Conservation (phyloP, 2,797 vertebrate genomes). For the Helarctos malayanus region DNA sequence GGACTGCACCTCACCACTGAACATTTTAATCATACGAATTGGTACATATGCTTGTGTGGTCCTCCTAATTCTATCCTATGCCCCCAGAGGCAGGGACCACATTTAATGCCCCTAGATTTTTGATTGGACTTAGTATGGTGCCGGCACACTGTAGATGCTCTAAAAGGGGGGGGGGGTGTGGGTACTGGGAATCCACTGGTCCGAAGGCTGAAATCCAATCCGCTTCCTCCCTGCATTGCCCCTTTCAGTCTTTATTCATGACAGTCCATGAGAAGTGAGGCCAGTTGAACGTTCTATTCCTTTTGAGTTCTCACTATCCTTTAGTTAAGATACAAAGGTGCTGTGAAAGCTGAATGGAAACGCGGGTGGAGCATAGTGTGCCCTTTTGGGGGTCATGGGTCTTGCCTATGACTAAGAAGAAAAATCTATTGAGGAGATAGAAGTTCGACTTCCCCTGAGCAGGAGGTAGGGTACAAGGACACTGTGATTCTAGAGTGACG, state of each 20-base stretch:
- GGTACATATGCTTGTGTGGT: background rate
- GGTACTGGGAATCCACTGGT: background rate
- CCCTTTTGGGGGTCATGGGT: background rate
- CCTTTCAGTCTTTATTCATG: background rate
- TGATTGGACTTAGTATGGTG: background rate
- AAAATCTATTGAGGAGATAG: background rate
- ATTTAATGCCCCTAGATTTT: background rate
- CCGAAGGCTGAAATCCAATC: background rate
- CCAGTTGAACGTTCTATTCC: background rate
- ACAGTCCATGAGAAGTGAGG: background rate
- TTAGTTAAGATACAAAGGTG: background rate
- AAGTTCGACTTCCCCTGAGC: background rate
- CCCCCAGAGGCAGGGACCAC: background rate
- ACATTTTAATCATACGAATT: background rate
- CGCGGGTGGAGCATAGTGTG: background rate
- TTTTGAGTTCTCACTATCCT: fast-evolving
- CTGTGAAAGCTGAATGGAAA: background rate
- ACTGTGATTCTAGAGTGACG: background rate
- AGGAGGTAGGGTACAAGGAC: background rate
- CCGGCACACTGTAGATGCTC: background rate
- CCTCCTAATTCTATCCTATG: background rate
- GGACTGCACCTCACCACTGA: background rate
- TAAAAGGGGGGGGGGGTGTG: fast-evolving
- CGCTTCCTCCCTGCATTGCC: background rate
- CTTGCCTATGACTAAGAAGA: background rate